Percentiles rank a stretch among this genome's conserved stretches.
Conservation (phyloP, 2,797 vertebrate genomes). For the Lepilemur septentrionalis region DNA sequence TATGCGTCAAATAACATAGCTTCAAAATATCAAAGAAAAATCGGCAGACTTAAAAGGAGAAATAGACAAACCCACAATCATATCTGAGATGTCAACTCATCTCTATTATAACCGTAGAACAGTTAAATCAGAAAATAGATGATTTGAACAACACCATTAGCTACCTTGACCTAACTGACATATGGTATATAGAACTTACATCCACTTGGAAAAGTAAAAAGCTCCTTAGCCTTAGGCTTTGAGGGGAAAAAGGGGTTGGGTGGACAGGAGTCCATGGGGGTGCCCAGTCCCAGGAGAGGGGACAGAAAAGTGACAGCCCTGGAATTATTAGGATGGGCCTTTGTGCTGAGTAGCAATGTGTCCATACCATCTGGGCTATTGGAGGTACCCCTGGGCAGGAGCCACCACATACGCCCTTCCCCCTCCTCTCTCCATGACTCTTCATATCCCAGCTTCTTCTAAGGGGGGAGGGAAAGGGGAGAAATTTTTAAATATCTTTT, state of each 20-base stretch:
- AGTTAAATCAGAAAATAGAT: neutral
- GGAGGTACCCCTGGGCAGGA: constrained; percentile 70
- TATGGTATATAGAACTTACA: neutral
- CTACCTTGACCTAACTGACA: neutral
- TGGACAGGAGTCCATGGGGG: constrained; percentile 63
- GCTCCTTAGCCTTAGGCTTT: constrained; percentile 60
- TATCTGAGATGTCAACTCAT: neutral
- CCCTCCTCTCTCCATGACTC: constrained; percentile 74
- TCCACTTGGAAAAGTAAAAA: constrained; percentile 86
- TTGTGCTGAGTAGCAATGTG: constrained; percentile 54
- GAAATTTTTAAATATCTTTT: constrained; percentile 74
- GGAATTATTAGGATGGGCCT: constrained; percentile 15
- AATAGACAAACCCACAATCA: neutral
- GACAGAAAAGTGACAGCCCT: constrained; percentile 61
- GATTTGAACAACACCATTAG: neutral
- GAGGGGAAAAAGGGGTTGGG: neutral
- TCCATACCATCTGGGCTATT: constrained; percentile 54
- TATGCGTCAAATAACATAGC: neutral
- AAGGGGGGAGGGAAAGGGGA: constrained; percentile 76
- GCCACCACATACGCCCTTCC: constrained; percentile 53
- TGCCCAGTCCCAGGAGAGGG: constrained; percentile 73
- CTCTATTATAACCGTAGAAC: neutral
- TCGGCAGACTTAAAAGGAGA: neutral
- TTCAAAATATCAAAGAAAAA: constrained; percentile 22
- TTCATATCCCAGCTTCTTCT: constrained; percentile 82